Conservation (phyloP, 2,888 invertebrate genomes). For the Netelia melanura region DNA sequence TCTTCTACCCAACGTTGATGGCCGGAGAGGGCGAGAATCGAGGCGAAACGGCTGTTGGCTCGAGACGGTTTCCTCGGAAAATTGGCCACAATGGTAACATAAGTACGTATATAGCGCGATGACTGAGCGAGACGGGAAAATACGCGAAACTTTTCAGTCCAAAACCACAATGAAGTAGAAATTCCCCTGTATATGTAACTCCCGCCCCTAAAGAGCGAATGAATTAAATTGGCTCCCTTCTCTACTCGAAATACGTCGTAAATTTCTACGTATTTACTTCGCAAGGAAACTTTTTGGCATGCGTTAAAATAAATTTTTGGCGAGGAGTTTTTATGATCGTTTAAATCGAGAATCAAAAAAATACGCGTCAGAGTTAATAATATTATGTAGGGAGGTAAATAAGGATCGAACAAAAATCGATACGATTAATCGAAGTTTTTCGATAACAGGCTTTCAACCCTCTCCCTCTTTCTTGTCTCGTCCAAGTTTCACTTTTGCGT, state of each 20-base stretch:
- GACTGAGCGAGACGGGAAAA: background rate
- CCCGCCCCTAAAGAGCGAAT: background rate
- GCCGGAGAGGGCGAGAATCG: background rate
- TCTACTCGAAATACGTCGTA: slow-evolving; percentile 10
- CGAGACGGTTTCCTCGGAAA: slow-evolving; percentile 10
- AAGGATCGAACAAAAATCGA: slow-evolving; percentile 16
- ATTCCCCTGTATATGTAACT: background rate
- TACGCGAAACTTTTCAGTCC: background rate
- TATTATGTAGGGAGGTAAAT: background rate
- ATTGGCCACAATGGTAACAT: slow-evolving; percentile 31
- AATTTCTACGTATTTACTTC: slow-evolving; percentile 1
- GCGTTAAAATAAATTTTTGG: background rate
- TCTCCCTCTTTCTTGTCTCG: background rate
- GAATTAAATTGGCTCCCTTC: slow-evolving; percentile 20
- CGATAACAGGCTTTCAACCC: background rate
- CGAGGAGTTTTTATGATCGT: slow-evolving; percentile 7
- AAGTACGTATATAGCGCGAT: slow-evolving; percentile 1
- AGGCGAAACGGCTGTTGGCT: background rate
- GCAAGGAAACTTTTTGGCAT: slow-evolving; percentile 7
- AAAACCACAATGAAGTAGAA: background rate
- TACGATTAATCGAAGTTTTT: slow-evolving; percentile 24
- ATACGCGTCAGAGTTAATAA: background rate
- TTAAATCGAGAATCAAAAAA: slow-evolving; percentile 5
- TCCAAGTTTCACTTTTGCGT: slow-evolving; percentile 29
- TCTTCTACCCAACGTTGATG: no score